A percentile compares a stretch with the other conserved stretches of the same genome.
Conservation (phyloP, 2,113 vertebrate species). For the Microcebus lehilahytsara region DNA sequence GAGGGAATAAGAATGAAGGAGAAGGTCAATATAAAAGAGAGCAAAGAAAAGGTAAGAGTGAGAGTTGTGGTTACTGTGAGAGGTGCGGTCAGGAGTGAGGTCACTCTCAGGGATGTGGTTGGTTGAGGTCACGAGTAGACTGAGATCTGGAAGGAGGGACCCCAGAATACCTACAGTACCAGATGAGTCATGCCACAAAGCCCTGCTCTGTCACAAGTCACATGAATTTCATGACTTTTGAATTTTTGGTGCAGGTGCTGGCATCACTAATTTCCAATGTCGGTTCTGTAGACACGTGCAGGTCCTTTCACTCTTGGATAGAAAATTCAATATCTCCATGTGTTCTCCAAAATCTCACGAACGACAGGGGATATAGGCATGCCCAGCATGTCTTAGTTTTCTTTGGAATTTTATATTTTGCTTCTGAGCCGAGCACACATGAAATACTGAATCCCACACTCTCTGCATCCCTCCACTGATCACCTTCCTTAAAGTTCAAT, state of each 20-base stretch:
- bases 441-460: not conserved
- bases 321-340: not conserved
- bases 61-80: not conserved
- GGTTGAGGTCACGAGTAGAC: not conserved
- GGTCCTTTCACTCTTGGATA: not conserved
- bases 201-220: not conserved
- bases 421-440: not conserved
- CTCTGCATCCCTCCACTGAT: not conserved
- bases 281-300: not conserved
- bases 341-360: not conserved
- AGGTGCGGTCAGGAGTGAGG: not conserved
- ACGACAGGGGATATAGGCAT: not conserved
- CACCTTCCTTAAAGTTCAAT: not conserved
- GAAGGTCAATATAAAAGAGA: not conserved
- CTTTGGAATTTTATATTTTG: not conserved
- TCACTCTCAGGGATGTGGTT: not conserved
- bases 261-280: not conserved
- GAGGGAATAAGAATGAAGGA: not conserved
- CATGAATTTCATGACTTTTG: not conserved
- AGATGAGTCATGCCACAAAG: rapidly evolving
- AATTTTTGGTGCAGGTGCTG: not conserved
- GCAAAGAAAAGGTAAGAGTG: not conserved
- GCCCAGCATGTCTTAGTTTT: not conserved
- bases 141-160: not conserved
- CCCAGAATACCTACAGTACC: not conserved